phyloP scores from a whole-genome alignment of 2,113 vertebrate species.

The Phainopepla nitens region DNA sequence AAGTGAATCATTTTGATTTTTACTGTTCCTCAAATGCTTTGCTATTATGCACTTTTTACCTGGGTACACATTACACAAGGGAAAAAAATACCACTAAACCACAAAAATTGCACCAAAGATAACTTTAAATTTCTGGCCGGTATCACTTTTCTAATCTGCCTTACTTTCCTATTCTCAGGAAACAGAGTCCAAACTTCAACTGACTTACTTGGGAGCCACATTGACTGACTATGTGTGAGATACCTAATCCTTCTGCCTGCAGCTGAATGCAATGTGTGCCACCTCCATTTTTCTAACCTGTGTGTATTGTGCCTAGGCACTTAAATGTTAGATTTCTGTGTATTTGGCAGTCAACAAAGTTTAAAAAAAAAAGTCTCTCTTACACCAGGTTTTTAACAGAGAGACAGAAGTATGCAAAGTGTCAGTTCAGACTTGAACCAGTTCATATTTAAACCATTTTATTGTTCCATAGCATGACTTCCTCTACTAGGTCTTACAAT shows the following conservation, averaged over 20 bases:
- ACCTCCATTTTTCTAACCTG: background rate
- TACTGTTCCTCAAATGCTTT: background rate
- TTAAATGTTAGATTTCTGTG: background rate
- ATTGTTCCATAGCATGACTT: background rate
- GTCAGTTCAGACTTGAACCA: background rate
- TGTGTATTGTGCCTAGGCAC: background rate
- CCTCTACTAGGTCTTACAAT: background rate
- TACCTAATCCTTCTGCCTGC: background rate
- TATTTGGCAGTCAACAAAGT: background rate
- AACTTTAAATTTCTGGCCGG: background rate
- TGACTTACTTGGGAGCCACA: background rate
- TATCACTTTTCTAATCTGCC: background rate
- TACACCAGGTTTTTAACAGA: background rate
- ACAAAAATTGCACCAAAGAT: background rate
- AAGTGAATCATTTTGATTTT: background rate
- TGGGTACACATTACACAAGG: background rate
- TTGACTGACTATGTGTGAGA: background rate
- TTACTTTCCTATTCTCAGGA: background rate
- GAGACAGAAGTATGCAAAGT: background rate
- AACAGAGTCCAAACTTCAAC: background rate
- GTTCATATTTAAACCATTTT: background rate
- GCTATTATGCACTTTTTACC: background rate
- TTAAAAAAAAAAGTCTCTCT: background rate
- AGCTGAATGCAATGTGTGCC: background rate
- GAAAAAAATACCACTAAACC: background rate